These are phyloP conservation scores for Sarcophaga carnaria DNA, from an alignment of 2,888 invertebrate species.

Conservation along the genomic window DNA sequence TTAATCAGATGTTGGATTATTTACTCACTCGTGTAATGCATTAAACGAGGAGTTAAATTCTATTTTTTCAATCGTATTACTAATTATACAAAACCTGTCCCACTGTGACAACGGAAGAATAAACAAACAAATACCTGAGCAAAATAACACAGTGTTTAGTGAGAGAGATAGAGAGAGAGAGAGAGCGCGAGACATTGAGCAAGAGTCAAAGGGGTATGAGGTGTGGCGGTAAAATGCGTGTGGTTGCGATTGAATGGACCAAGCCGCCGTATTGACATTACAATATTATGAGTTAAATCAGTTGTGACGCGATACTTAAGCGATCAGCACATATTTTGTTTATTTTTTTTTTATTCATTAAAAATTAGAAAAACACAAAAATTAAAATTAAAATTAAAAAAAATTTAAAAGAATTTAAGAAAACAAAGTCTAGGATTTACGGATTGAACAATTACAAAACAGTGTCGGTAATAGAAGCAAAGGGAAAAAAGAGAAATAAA, in stretches of 20 bases:
- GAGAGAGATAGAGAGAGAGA: no score
- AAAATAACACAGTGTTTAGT: constrained; percentile 27
- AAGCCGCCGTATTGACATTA: constrained; percentile 67
- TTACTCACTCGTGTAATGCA: no score
- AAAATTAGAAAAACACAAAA: constrained; percentile 11
- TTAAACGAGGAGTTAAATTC: no score
- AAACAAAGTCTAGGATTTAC: no score
- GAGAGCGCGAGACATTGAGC: not conserved
- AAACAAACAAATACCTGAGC: not conserved
- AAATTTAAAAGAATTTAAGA: not conserved
- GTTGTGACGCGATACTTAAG: constrained; percentile 81
- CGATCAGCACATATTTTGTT: constrained; percentile 74
- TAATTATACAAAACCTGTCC: constrained; percentile 19
- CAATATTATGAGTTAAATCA: constrained; percentile 76
- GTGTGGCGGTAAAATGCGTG: constrained; percentile 62
- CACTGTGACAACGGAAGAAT: constrained; percentile 44
- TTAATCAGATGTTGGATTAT: no score
- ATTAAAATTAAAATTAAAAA: not conserved
- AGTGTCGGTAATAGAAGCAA: no score
- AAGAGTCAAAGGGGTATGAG: constrained; percentile 46
- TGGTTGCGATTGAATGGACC: constrained; percentile 71
- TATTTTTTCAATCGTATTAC: not conserved
- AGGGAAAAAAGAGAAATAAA: no score
- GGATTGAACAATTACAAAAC: no score
- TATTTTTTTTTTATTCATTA: constrained; percentile 53